phyloP scores from a whole-genome alignment of 2,797 vertebrate species.

The Okamejei kenojei region DNA sequence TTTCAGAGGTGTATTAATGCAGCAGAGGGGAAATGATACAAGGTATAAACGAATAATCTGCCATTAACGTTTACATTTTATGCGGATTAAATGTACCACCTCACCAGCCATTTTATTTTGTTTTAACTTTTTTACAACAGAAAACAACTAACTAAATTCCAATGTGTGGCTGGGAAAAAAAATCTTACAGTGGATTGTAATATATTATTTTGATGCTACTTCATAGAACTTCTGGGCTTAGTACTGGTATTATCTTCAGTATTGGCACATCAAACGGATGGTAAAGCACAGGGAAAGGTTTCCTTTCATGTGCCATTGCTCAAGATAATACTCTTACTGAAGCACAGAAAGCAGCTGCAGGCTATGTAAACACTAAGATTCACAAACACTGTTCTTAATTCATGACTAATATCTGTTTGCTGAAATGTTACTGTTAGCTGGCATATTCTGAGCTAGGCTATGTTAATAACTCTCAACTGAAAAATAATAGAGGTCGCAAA shows the following conservation, averaged over 20 bases:
- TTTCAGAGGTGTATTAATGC: background rate
- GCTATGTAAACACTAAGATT: slow-evolving; percentile 1
- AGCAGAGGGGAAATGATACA: background rate
- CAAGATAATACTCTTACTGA: slow-evolving; percentile 31
- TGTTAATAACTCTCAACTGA: background rate
- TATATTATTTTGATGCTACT: background rate
- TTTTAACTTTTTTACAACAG: background rate
- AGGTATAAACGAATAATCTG: background rate
- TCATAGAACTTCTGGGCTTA: background rate
- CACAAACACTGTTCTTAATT: background rate
- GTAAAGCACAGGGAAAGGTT: background rate
- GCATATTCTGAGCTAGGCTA: background rate
- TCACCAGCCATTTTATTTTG: background rate
- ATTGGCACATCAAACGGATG: slow-evolving; percentile 24
- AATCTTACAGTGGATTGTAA: background rate
- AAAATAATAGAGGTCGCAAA: background rate
- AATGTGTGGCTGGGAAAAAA: slow-evolving; percentile 8
- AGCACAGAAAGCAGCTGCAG: background rate
- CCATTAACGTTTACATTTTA: background rate
- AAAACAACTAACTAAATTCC: background rate
- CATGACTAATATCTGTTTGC: background rate
- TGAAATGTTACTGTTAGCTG: background rate
- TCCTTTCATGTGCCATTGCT: slow-evolving; percentile 33
- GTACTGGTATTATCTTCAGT: background rate
- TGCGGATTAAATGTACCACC: background rate